Conservation (phyloP, 1,140 invertebrate genomes). For the Chlorops oryzae region DNA sequence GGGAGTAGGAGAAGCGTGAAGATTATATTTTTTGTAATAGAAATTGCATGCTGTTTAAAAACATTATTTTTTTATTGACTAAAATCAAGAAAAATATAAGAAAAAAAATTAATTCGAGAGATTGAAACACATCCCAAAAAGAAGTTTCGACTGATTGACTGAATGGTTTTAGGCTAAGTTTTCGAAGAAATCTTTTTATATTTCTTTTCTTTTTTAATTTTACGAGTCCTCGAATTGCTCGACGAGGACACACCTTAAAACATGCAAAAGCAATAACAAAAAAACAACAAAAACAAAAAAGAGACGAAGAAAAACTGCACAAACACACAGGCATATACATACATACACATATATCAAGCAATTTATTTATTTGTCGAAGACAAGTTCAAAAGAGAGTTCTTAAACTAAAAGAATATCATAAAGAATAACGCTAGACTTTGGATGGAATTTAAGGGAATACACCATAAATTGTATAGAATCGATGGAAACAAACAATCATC, state of each 20-base stretch:
- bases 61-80: background rate
- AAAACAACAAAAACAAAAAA: background rate
- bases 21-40: background rate
- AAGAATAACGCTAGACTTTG: no score
- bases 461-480: no score
- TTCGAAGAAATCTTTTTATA: constrained; percentile 12
- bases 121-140: constrained; percentile 30
- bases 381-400: no score
- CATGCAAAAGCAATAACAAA: background rate
- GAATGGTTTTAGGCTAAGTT: constrained; percentile 35
- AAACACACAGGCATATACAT: background rate
- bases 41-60: background rate
- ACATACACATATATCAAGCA: background rate
- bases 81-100: background rate
- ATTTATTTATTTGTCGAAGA: no score
- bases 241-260: no score
- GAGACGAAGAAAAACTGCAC: background rate
- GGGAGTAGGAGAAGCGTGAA: background rate
- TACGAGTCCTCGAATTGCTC: no score
- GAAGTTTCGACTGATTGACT: constrained; percentile 48
- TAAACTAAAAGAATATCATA: no score
- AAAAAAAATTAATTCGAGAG: background rate
- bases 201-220: constrained; percentile 1
- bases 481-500: no score
- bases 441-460: no score